A percentile compares a stretch with the other conserved stretches of the same genome.
These are phyloP conservation scores for Lasiurus borealis DNA, from an alignment of 2,113 vertebrate species.

Conservation along the genomic window DNA sequence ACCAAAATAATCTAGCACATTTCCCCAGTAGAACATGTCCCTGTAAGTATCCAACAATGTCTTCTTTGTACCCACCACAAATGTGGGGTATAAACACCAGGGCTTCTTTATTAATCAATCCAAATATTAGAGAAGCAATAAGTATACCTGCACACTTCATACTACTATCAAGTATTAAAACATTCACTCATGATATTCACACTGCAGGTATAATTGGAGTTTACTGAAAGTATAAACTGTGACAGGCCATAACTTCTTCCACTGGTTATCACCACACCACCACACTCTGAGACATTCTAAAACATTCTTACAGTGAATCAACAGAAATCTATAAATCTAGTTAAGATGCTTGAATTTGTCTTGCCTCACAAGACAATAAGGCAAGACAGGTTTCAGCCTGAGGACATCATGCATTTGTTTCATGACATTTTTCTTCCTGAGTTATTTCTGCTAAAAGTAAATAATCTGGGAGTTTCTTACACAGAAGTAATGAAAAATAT, in stretches of 20 bases:
- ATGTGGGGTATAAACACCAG: neutral
- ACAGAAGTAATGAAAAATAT: constrained; percentile 55
- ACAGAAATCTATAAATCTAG: constrained; percentile 70
- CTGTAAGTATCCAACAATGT: neutral
- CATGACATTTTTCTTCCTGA: constrained; percentile 72
- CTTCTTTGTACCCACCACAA: neutral
- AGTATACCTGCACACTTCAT: neutral
- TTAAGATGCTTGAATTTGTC: constrained; percentile 60
- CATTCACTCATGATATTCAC: constrained; percentile 27
- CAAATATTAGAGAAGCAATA: neutral
- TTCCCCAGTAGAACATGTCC: neutral
- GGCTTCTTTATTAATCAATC: neutral
- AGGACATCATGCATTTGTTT: constrained; percentile 68
- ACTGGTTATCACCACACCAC: constrained; percentile 70
- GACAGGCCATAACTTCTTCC: constrained; percentile 68
- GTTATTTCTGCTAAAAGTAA: constrained; percentile 37
- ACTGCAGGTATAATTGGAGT: constrained; percentile 59
- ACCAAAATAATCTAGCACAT: neutral
- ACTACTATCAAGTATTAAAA: constrained; percentile 18
- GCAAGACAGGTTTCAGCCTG: constrained; percentile 66
- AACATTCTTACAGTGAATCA: constrained; percentile 51
- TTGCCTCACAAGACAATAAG: constrained; percentile 17
- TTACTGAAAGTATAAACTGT: constrained; percentile 63
- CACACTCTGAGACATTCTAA: constrained; percentile 68
- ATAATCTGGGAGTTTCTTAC: constrained; percentile 33